Percentiles rank a stretch among this genome's conserved stretches.
phyloP scores from a whole-genome alignment of 2,888 invertebrate genomes.

The Galeopsomyia nigrocyanea region DNA sequence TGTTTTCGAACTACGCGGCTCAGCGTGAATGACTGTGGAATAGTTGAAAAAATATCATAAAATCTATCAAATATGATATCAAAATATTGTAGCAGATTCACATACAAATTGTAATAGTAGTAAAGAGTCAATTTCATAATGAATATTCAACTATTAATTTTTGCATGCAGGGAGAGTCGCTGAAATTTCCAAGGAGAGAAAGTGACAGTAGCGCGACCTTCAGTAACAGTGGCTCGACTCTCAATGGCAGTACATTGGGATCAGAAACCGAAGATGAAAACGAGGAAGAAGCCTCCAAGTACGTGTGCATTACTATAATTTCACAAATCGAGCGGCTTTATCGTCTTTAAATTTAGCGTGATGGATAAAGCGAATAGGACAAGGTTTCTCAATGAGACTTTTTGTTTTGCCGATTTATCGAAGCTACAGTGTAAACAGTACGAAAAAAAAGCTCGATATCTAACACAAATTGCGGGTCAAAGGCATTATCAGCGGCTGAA shows the following conservation, averaged over 20 bases:
- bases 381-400: too few relatives aligned
- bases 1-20: background rate
- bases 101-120: too few relatives aligned
- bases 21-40: too few relatives aligned
- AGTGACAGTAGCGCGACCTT: slow-evolving; percentile 69
- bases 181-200: slow-evolving; percentile 51
- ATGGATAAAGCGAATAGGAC: too few relatives aligned
- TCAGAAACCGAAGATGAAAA: slow-evolving; percentile 66
- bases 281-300: slow-evolving; percentile 64
- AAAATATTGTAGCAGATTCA: too few relatives aligned
- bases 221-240: slow-evolving; percentile 68
- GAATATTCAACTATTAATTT: background rate
- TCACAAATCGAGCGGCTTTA: background rate
- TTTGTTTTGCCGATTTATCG: background rate
- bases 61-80: too few relatives aligned
- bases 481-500: slow-evolving; percentile 17
- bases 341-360: too few relatives aligned
- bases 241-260: slow-evolving; percentile 65
- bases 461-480: background rate
- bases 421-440: background rate
- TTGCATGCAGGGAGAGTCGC: slow-evolving; percentile 20
- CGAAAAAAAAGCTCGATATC: slow-evolving; percentile 13
- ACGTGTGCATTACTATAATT: slow-evolving; percentile 43
- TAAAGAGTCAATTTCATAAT: too few relatives aligned
- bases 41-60: background rate